Evolutionary conservation across 2,113 vertebrate genomes (phyloP).

Genomic region (Stomatorhinus ivindoensis): DNA sequence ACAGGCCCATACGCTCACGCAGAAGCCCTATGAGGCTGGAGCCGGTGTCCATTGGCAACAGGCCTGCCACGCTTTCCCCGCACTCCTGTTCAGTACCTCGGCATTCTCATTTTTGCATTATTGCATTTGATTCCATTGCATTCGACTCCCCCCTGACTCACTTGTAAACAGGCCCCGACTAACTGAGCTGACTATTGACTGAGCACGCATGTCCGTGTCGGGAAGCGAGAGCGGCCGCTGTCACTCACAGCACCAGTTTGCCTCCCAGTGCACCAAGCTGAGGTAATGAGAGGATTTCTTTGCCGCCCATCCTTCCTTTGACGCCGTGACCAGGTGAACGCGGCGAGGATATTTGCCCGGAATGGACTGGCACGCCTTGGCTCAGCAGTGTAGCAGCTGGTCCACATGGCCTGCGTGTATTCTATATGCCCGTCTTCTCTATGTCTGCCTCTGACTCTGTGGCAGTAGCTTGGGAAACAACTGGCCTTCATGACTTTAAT

Average conservation of each 20-base stretch:
- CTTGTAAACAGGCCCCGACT: neutral
- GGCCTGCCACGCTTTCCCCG: neutral
- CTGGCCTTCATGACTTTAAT: neutral
- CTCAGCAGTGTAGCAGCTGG: neutral
- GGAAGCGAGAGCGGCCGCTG: neutral
- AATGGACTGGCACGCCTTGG: neutral
- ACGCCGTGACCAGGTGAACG: neutral
- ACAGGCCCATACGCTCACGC: neutral
- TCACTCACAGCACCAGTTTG: neutral
- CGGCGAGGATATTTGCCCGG: neutral
- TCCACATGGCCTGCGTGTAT: neutral
- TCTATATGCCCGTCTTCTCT: neutral
- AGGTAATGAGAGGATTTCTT: neutral
- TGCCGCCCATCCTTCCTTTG: neutral
- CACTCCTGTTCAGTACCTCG: neutral
- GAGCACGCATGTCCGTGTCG: neutral
- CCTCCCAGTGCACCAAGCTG: neutral
- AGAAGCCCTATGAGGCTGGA: neutral
- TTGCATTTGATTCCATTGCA: neutral
- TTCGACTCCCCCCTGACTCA: neutral
- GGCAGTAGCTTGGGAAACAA: neutral
- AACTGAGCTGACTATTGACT: neutral
- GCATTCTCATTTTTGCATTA: neutral
- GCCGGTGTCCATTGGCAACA: neutral
- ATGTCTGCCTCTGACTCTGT: neutral